phyloP scores from a whole-genome alignment of 2,797 vertebrate genomes.

The Karalla daura region DNA sequence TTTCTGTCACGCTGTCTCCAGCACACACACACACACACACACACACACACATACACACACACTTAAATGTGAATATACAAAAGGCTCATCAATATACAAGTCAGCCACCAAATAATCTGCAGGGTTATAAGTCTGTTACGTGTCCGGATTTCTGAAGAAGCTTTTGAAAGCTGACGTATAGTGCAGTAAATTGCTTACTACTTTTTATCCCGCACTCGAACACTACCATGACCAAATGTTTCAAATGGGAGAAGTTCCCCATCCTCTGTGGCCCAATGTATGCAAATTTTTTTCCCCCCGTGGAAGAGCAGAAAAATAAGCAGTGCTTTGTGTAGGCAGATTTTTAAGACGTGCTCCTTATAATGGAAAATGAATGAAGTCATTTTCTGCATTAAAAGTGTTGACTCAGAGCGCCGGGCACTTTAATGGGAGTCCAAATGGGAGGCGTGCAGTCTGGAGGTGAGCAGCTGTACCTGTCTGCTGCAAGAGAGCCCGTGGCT shows the following conservation, averaged over 20 bases:
- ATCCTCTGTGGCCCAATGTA: slow-evolving; percentile 66
- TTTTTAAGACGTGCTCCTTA: slow-evolving; percentile 55
- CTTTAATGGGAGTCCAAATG: slow-evolving; percentile 72
- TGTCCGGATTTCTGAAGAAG: slow-evolving; percentile 64
- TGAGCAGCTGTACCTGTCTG: slow-evolving; percentile 75
- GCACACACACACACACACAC: slow-evolving; percentile 40
- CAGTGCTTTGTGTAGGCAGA: slow-evolving; percentile 62
- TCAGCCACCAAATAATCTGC: slow-evolving; percentile 73
- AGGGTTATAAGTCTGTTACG: slow-evolving; percentile 60
- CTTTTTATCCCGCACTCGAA: slow-evolving; percentile 66
- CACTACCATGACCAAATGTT: slow-evolving; percentile 75
- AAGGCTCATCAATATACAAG: slow-evolving; percentile 58
- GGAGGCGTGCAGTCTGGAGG: slow-evolving; percentile 63
- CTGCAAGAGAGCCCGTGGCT: slow-evolving; percentile 38
- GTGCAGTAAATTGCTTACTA: slow-evolving; percentile 72
- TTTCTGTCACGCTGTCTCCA: slow-evolving; percentile 48
- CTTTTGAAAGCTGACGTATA: slow-evolving; percentile 68
- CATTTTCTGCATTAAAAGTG: slow-evolving; percentile 77
- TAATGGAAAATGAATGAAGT: slow-evolving; percentile 74
- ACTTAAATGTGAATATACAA: slow-evolving; percentile 25
- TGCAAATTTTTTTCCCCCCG: slow-evolving; percentile 80
- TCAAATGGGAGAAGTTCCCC: slow-evolving; percentile 66
- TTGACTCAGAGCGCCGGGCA: slow-evolving; percentile 63
- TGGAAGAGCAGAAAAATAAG: slow-evolving; percentile 65
- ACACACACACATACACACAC: slow-evolving; percentile 15